Conservation (phyloP, 2,113 vertebrate genomes). For the Onychostoma macrolepis region DNA sequence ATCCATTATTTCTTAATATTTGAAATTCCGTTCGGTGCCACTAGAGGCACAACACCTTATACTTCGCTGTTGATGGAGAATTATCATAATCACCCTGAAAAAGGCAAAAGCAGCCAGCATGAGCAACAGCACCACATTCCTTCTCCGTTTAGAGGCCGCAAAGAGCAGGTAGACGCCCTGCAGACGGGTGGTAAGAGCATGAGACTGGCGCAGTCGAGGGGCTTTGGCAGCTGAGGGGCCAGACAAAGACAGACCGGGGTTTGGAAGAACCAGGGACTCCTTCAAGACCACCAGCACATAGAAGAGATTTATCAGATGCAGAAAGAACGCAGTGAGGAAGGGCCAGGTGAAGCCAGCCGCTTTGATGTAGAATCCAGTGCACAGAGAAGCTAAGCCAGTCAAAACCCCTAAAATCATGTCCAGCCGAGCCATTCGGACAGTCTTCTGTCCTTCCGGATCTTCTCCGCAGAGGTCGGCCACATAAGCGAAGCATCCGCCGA, state of each 20-base stretch:
- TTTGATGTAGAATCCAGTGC: conserved; percentile 81
- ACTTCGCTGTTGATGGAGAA: neutral
- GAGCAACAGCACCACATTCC: conserved; percentile 69
- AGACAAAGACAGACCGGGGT: neutral
- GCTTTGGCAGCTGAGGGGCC: neutral
- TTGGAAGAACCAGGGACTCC: conserved; percentile 62
- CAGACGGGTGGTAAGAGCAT: conserved; percentile 68
- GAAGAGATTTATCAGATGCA: conserved; percentile 74
- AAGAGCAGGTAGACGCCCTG: conserved; percentile 79
- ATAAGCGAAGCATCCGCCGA: conserved; percentile 82
- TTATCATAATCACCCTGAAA: conserved; percentile 63
- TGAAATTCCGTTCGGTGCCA: neutral
- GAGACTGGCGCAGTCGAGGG: neutral
- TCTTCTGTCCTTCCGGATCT: conserved; percentile 69
- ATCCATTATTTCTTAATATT: neutral
- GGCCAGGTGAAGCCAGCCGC: conserved; percentile 80
- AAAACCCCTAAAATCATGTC: conserved; percentile 81
- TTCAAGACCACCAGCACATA: conserved; percentile 78
- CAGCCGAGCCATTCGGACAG: conserved; percentile 78
- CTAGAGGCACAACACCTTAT: neutral
- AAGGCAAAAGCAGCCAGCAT: conserved; percentile 76
- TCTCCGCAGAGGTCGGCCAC: conserved; percentile 78
- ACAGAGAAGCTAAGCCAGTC: conserved; percentile 78
- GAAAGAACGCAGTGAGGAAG: conserved; percentile 68
- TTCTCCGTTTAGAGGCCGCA: conserved; percentile 69